These are phyloP conservation scores for Calliopsis andreniformis DNA, from an alignment of 1,140 invertebrate species.

Conservation along the genomic window DNA sequence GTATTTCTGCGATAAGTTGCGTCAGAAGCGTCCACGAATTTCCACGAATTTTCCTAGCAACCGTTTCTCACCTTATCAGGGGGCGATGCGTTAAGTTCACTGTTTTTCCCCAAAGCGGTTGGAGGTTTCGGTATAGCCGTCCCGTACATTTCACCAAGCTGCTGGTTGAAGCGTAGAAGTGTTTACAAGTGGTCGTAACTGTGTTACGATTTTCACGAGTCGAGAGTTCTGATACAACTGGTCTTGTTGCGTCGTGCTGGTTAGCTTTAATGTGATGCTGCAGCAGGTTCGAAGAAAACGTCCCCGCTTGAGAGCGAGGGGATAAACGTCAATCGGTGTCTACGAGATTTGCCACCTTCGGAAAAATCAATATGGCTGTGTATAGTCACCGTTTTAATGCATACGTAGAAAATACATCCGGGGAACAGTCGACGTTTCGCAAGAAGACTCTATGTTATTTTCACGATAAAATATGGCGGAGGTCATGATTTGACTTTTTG, in stretches of 20 bases:
- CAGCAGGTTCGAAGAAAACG: neutral
- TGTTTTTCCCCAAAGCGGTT: too few relatives aligned
- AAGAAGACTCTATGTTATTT: neutral
- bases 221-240: constrained; percentile 38
- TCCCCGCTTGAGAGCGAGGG: too few relatives aligned
- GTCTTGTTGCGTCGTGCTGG: neutral
- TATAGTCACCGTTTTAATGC: too few relatives aligned
- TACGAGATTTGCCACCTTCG: neutral
- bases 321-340: too few relatives aligned
- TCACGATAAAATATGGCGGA: neutral
- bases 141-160: constrained; percentile 37
- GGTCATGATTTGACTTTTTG: neutral
- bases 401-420: neutral
- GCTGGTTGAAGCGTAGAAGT: neutral
- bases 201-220: constrained; percentile 34
- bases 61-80: constrained; percentile 45
- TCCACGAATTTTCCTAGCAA: neutral
- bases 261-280: constrained; percentile 41
- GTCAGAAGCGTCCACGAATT: too few relatives aligned
- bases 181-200: neutral
- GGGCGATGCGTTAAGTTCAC: neutral
- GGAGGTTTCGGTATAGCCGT: neutral
- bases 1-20: too few relatives aligned
- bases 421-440: neutral
- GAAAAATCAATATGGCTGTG: neutral